Base-by-base conservation (phyloP, 37 sponge, comb jelly and placozoan genomes). In the Agelas oroides region DNA sequence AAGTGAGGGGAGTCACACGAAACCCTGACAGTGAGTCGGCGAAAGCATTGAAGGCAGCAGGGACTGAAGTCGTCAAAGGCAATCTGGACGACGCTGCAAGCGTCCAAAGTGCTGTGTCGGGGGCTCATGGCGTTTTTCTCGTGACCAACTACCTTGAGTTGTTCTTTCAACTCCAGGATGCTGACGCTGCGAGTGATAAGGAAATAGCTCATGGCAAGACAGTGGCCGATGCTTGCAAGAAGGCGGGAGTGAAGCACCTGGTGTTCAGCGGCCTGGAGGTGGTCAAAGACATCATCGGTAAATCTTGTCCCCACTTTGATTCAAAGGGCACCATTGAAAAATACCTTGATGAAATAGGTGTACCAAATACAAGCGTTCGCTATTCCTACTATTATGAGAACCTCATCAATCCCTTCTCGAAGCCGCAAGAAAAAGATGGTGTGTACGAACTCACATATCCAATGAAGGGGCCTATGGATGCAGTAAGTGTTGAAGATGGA, bases 121-220 rank as follows among this genome's bases (percentile, higher is more conserved):
- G 92, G 1, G 59, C 79, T 39, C 78, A 91, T 35, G 92, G 92
- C 17, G 92, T 87, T 0, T 91, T 86, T 58, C n/a, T 78, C n/a
- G 94, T 94, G 20, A 92, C 94, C 35, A 82, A 92, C 78, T 92
- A 53, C 59, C 84, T 82, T 82, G 89, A 63, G 15, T 25, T 82
- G 60, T n/a, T 82, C 32, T 1, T 13, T 14, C 46, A 46, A 8
- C 3, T 12, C 46, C 60, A 62, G 28, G 73, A 86, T 30, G 58
- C 67, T 20, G 73, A 86, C n/a, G 58, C 67, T 20, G 76, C 72
- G 1, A 60, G 81, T 15, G 91, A 79, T 28, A 64, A 70, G 36
- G 91, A 90, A 52, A 73, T 85, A 24, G 71, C 76, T 31, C 93
- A 92, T 70, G 94, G 84, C 1, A 88, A 85, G 56, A 69, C 87